Evolutionary conservation across 2,888 invertebrate genomes (phyloP), one percentile per base, ranked within the genome.

Genomic region (Pollenia labialis): DNA sequence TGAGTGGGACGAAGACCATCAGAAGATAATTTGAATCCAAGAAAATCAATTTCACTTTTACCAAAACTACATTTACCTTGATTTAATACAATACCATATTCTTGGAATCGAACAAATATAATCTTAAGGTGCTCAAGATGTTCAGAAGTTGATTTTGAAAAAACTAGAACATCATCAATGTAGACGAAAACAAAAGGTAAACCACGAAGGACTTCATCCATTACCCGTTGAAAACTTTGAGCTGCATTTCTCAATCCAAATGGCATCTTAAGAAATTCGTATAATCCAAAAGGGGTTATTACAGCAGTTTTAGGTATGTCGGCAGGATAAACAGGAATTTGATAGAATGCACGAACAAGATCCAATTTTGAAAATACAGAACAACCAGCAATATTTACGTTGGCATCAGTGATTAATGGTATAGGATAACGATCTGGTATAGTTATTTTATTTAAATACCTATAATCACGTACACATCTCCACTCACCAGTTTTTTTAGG

Each of bases 101-200:
- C 58, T 44, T 42, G 16, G 14, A 44, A 62, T 42, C 40, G n/a
- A 16, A 42, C 8, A 44, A 62, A 62, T 11, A 62, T 42, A 16
- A 44, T 42, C 44, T 16, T 42, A 42, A 44, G 62, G 44, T 62
- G 62, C 44, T 58, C 12, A 32, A 32, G 3, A 58, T 58, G 58
- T 4, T 44, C 14, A 60, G 4, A 54, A n/a, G n/a, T n/a, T n/a
- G n/a, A n/a, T n/a, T n/a, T n/a, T n/a, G n/a, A n/a, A n/a, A n/a
- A n/a, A n/a, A 54, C 18, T 18, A 54, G 32, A 12, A 58, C 32
- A 14, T 58, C 44, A 62, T 62, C 42, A 44, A 62, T 62, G 16
- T 62, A 62, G 16, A 62, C 62, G 62, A 62, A 62, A n/a, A n/a
- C n/a, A 44, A 62, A 62, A 62, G 42, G 42, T 62, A 62, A 44